These are phyloP conservation scores for Argyresthia albistria DNA, from an alignment of 2,888 invertebrate species.

Conservation along the genomic window DNA sequence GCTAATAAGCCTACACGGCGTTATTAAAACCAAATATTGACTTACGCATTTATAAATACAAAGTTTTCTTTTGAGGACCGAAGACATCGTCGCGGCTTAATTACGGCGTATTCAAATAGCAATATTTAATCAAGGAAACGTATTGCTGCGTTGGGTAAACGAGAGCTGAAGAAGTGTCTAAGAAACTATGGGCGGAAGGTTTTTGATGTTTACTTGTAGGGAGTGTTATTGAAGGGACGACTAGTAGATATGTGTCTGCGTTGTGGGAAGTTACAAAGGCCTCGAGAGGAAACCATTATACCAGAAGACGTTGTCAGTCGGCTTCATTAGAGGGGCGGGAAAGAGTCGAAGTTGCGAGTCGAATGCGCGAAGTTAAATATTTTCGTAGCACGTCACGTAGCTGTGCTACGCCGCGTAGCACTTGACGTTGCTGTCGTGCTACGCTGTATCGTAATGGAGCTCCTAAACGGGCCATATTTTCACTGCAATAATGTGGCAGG, in stretches of 20 bases:
- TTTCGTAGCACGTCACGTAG: not conserved
- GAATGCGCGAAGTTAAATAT: not conserved
- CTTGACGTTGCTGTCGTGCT: not conserved
- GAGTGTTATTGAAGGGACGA: slow-evolving; percentile 29
- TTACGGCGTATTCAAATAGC: slow-evolving; percentile 54
- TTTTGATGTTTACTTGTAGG: slow-evolving; percentile 37
- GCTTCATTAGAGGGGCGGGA: slow-evolving; percentile 45
- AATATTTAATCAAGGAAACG: slow-evolving; percentile 51
- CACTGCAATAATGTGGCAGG: too few relatives aligned
- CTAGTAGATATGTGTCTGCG: slow-evolving; percentile 10
- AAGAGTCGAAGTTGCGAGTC: not conserved
- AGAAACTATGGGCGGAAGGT: slow-evolving; percentile 48
- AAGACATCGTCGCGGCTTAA: slow-evolving; percentile 52
- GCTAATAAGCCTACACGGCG: slow-evolving; percentile 33
- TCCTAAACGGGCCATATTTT: too few relatives aligned
- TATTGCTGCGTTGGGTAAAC: slow-evolving; percentile 59
- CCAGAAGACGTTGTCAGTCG: slow-evolving; percentile 48
- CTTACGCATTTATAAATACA: slow-evolving; percentile 60
- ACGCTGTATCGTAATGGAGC: slow-evolving; percentile 11
- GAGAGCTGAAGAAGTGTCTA: slow-evolving; percentile 59
- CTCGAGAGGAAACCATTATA: slow-evolving; percentile 64
- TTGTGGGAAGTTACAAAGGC: slow-evolving; percentile 65
- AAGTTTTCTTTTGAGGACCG: slow-evolving; percentile 55
- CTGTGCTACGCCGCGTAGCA: not conserved
- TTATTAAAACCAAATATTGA: slow-evolving; percentile 66